phyloP scores from a whole-genome alignment of 2,888 invertebrate genomes.

The Lacanobia wlatinum region DNA sequence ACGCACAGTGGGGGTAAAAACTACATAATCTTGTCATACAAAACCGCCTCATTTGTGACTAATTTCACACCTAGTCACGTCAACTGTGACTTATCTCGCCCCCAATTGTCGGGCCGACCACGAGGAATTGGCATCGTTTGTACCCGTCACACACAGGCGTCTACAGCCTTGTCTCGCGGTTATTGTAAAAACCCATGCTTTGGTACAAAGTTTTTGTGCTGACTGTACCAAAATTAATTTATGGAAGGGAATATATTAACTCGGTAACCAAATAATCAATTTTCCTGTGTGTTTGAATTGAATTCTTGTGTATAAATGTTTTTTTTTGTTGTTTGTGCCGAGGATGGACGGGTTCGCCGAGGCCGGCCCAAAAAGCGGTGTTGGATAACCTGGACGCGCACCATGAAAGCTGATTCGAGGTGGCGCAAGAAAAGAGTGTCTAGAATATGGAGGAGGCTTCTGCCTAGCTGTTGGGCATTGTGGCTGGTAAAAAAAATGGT shows the following conservation, averaged over 20 bases:
- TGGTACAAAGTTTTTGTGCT: constrained; percentile 21
- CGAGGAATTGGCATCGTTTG: constrained; percentile 49
- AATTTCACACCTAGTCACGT: background rate
- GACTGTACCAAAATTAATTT: constrained; percentile 6
- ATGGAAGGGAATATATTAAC: background rate
- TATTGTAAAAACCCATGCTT: constrained; percentile 29
- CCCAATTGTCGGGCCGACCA: constrained; percentile 1
- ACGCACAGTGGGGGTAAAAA: no score
- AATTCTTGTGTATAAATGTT: background rate
- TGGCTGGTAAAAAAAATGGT: no score
- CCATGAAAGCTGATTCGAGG: no score
- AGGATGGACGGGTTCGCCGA: no score
- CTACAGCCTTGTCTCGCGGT: constrained; percentile 18
- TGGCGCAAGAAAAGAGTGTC: no score
- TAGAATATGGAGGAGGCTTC: no score
- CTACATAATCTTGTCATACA: background rate
- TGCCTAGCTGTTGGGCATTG: no score
- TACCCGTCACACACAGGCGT: constrained; percentile 40
- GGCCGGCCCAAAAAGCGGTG: no score
- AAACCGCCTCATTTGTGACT: constrained; percentile 2
- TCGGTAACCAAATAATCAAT: background rate
- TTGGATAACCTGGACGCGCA: no score
- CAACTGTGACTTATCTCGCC: constrained; percentile 13
- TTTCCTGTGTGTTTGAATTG: background rate
- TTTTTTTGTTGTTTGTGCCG: no score